A percentile compares a stretch with the other conserved stretches of the same genome.
Evolutionary conservation across 2,113 vertebrate species (phyloP).

Genomic region (Platysteira castanea): DNA sequence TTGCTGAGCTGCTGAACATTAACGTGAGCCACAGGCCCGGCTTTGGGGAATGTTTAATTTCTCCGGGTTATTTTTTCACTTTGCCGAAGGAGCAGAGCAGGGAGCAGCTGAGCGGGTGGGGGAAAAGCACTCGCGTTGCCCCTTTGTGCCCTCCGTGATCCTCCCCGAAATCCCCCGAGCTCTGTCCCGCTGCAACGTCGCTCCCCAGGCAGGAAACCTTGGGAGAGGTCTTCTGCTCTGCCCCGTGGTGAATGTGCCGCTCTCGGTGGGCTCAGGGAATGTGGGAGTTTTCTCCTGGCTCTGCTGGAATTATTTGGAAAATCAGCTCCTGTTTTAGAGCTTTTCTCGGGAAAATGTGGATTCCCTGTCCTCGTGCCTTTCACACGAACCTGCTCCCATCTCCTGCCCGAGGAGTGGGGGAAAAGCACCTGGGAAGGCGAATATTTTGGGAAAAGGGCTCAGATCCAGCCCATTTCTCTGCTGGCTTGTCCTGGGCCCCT

Average conservation of each 20-base stretch:
- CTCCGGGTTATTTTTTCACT: background rate
- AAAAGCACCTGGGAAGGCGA: background rate
- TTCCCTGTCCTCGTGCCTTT: background rate
- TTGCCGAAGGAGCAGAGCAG: background rate
- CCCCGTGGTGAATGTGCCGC: accelerated
- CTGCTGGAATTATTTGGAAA: background rate
- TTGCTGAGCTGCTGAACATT: background rate
- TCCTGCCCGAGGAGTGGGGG: background rate
- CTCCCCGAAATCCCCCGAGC: background rate
- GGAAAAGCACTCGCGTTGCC: accelerated
- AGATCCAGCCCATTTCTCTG: accelerated
- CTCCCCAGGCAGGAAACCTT: background rate
- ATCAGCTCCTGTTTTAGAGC: background rate
- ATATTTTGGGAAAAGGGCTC: background rate
- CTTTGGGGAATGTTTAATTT: background rate
- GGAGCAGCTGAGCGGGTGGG: background rate
- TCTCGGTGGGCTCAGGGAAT: background rate
- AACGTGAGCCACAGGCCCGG: background rate
- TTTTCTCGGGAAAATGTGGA: background rate
- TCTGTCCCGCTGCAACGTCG: no score
- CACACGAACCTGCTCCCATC: background rate
- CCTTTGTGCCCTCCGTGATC: background rate
- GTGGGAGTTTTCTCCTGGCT: background rate
- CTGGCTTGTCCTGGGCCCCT: background rate
- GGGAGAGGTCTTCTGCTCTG: background rate